These are phyloP conservation scores for Drosophila siamana DNA, from an alignment of 2,888 invertebrate genomes.

Conservation along the genomic window DNA sequence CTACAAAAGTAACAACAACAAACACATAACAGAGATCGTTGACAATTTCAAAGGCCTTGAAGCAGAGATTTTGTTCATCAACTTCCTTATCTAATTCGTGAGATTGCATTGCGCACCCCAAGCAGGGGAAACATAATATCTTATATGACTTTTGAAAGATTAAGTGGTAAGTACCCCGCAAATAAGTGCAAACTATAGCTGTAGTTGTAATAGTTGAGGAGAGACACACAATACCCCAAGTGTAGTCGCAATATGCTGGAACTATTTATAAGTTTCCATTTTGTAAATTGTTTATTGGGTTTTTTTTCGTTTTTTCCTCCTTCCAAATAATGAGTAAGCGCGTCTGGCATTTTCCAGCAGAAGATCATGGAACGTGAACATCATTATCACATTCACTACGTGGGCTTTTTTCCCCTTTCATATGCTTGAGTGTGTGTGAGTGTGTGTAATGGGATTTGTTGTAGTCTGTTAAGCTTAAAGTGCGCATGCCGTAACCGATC, in stretches of 20 bases:
- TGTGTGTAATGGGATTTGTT: constrained; percentile 26
- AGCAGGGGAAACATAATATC: constrained; percentile 86
- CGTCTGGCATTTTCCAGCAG: constrained; percentile 31
- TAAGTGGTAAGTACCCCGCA: constrained; percentile 90
- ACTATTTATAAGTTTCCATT: constrained; percentile 31
- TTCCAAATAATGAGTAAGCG: constrained; percentile 19
- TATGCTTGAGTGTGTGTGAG: not conserved
- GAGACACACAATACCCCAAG: not conserved
- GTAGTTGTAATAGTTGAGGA: constrained; percentile 24
- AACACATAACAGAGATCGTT: constrained; percentile 15
- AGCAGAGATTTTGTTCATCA: constrained; percentile 34
- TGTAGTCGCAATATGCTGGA: constrained; percentile 17
- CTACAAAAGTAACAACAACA: not conserved
- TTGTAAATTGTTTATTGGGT: not conserved
- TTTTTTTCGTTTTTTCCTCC: constrained; percentile 1
- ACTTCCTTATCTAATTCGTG: constrained; percentile 75
- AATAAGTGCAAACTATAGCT: not conserved
- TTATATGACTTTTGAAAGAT: constrained; percentile 99
- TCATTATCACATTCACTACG: constrained; percentile 30
- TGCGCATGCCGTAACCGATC: constrained; percentile 57
- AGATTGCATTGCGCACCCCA: constrained; percentile 83
- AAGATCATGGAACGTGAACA: constrained; percentile 39
- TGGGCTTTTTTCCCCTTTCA: constrained; percentile 35
- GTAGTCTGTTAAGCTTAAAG: constrained; percentile 43
- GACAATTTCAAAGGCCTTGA: constrained; percentile 39